These are phyloP conservation scores for Heliconius ethilla DNA, from an alignment of 2,888 invertebrate genomes.

Conservation along the genomic window DNA sequence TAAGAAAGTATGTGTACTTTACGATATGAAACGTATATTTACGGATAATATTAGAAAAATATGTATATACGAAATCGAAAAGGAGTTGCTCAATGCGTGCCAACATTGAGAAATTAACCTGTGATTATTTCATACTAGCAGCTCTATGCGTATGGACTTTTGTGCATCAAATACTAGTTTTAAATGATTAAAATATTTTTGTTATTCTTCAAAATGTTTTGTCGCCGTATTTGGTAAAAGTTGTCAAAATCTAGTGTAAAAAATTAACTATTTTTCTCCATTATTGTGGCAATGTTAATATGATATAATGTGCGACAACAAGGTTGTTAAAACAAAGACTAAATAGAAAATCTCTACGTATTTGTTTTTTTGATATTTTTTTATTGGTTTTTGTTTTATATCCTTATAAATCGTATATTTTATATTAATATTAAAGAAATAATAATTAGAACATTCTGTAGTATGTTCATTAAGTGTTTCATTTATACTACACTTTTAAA, in stretches of 20 bases:
- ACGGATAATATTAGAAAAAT: not conserved
- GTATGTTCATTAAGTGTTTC: not conserved
- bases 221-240: not conserved
- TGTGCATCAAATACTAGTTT: not conserved
- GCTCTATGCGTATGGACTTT: conserved; percentile 28
- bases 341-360: not conserved
- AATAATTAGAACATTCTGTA: not conserved
- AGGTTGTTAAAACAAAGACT: conserved; percentile 13
- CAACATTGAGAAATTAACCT: conserved; percentile 30
- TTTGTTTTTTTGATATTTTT: not conserved
- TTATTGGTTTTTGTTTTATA: not conserved
- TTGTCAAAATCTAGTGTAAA: not conserved
- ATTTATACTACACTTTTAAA: not conserved
- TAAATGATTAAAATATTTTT: conserved; percentile 4
- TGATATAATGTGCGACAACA: not conserved
- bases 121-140: conserved; percentile 36
- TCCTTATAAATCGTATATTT: not conserved
- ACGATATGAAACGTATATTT: not conserved
- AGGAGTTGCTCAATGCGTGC: conserved; percentile 37
- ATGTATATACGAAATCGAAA: not conserved
- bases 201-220: not conserved
- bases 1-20: not conserved
- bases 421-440: not conserved
- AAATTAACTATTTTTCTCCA: not conserved
- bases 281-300: not conserved